These are phyloP conservation scores for Brachirus orientalis DNA, from an alignment of 2,113 vertebrate genomes.

Conservation along the genomic window DNA sequence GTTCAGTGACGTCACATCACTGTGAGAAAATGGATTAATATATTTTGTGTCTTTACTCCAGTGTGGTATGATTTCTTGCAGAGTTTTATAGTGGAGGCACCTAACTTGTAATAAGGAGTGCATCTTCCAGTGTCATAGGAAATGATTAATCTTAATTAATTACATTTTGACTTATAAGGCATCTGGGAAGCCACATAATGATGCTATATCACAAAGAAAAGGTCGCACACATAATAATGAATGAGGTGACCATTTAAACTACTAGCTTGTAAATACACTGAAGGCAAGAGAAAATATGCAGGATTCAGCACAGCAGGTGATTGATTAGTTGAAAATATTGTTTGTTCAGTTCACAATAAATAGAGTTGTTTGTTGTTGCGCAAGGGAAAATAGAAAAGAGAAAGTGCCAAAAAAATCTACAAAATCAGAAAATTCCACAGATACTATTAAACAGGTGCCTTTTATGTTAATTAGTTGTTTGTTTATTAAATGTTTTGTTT, in stretches of 20 bases:
- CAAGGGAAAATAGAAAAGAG: neutral
- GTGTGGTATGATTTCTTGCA: neutral
- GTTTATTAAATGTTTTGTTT: too few species aligned
- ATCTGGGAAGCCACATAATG: neutral
- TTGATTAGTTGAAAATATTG: neutral
- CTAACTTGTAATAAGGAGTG: neutral
- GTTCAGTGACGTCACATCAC: neutral
- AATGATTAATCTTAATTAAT: slow-evolving; percentile 7
- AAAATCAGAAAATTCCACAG: too few species aligned
- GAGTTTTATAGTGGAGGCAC: neutral
- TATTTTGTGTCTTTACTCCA: neutral
- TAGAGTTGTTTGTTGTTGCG: neutral
- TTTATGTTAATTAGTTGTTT: too few species aligned
- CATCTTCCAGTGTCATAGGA: neutral
- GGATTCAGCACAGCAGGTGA: neutral
- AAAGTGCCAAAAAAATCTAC: neutral
- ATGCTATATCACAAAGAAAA: neutral
- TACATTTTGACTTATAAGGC: slow-evolving; percentile 5
- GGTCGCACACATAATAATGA: neutral
- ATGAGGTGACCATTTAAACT: neutral
- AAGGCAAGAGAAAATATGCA: neutral
- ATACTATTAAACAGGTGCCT: too few species aligned
- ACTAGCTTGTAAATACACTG: neutral
- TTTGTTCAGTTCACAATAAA: neutral
- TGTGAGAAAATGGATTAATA: neutral